Conservation (phyloP, 2,888 invertebrate genomes). For the Dione vanillae region DNA sequence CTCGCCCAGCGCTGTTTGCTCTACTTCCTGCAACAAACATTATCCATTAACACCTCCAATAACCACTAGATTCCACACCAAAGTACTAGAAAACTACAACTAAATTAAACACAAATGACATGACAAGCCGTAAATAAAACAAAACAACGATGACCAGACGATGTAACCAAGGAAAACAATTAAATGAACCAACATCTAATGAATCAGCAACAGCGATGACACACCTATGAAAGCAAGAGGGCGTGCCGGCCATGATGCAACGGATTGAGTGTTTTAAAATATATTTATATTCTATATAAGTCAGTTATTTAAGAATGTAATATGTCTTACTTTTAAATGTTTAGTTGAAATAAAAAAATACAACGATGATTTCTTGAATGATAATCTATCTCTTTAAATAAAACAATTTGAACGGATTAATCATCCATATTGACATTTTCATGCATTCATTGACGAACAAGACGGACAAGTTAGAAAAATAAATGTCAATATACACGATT, state of each 20-base stretch:
- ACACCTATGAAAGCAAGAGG: conserved; percentile 9
- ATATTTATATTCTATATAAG: no score
- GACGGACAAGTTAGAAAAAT: no score
- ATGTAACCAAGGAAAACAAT: not conserved
- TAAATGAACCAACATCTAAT: conserved; percentile 16
- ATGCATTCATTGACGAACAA: no score
- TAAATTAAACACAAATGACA: conserved; percentile 37
- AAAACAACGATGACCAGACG: not conserved
- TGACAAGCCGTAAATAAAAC: conserved; percentile 27
- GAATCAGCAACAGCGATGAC: conserved; percentile 5
- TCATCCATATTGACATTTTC: no score
- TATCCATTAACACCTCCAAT: not conserved
- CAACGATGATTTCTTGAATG: no score
- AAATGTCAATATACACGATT: no score
- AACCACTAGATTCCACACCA: conserved; percentile 13
- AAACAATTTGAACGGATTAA: no score
- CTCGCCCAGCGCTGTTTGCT: conserved; percentile 60
- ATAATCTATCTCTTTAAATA: no score
- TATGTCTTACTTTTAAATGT: no score
- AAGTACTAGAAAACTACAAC: conserved; percentile 4
- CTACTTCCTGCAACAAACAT: conserved; percentile 66
- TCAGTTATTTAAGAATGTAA: no score
- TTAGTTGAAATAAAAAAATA: no score
- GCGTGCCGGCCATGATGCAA: conserved; percentile 5
- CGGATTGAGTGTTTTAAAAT: not conserved